These are phyloP conservation scores for Crematogaster levior DNA, from an alignment of 2,888 invertebrate genomes.

Conservation along the genomic window DNA sequence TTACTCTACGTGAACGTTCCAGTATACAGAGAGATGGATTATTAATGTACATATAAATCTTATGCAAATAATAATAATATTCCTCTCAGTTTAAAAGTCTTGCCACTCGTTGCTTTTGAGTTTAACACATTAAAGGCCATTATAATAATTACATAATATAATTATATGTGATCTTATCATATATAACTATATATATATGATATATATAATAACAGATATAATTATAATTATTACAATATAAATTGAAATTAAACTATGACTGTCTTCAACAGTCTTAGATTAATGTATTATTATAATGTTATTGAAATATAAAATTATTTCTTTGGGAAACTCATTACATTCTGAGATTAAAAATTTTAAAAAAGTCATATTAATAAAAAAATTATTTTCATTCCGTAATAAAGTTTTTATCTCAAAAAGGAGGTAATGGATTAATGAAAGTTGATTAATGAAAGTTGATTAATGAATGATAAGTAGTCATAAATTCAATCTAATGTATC, in stretches of 20 bases:
- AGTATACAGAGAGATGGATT: conserved; percentile 30
- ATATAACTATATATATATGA: neutral
- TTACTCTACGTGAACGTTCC: neutral
- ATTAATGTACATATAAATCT: conserved; percentile 36
- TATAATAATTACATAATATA: conserved; percentile 21
- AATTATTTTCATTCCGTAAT: neutral
- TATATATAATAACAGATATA: neutral
- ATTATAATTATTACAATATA: conserved; percentile 16
- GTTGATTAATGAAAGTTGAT: neutral
- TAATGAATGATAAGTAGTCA: neutral
- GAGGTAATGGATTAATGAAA: neutral
- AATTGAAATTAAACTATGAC: conserved; percentile 4
- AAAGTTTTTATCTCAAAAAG: neutral
- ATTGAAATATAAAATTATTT: conserved; percentile 12
- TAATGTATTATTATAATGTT: conserved; percentile 3
- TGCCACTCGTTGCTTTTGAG: conserved; percentile 19
- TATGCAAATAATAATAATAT: conserved; percentile 22
- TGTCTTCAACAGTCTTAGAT: neutral
- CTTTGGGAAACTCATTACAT: neutral
- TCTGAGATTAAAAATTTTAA: neutral
- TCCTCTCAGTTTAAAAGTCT: conserved; percentile 28
- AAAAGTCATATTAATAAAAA: neutral
- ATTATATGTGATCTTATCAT: neutral
- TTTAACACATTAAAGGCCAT: conserved; percentile 32
- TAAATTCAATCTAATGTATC: neutral